These are phyloP conservation scores for Psophia crepitans DNA, from an alignment of 2,113 vertebrate genomes.

Conservation along the genomic window DNA sequence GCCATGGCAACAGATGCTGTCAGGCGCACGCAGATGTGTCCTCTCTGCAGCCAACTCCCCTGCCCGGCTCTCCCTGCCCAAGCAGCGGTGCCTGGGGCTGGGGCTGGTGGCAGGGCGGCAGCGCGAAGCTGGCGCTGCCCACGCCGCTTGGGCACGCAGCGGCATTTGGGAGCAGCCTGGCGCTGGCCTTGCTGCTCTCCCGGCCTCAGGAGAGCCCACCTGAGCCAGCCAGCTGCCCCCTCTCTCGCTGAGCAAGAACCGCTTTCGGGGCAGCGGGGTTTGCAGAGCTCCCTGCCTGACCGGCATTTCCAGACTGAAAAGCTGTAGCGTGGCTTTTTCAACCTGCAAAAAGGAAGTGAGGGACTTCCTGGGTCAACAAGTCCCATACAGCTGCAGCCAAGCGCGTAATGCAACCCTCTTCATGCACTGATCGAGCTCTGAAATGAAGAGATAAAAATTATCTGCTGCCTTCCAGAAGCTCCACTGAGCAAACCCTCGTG, in stretches of 20 bases:
- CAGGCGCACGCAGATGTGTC: conserved; percentile 37
- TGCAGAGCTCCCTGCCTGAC: not conserved
- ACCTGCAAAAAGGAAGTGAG: not conserved
- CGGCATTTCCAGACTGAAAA: not conserved
- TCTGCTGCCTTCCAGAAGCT: not conserved
- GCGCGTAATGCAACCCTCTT: not conserved
- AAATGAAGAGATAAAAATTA: not conserved
- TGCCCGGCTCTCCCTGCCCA: not conserved
- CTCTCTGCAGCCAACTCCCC: not conserved
- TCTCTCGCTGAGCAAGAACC: not conserved
- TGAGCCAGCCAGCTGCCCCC: not conserved
- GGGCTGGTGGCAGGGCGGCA: not conserved
- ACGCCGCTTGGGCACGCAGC: not conserved
- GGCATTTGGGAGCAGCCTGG: not conserved
- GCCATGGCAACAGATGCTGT: conserved; percentile 68
- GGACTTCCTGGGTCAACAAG: not conserved
- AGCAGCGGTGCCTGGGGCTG: too few relatives aligned
- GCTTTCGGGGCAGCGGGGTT: not conserved
- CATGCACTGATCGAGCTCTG: not conserved
- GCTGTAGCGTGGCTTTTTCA: not conserved
- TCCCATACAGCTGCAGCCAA: not conserved
- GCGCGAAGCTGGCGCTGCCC: not conserved
- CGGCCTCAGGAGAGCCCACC: not conserved
- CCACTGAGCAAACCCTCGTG: not conserved
- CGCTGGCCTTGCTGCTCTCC: not conserved